Evolutionary conservation across 2,888 invertebrate species (phyloP).

Genomic region (Perithous albicinctus): DNA sequence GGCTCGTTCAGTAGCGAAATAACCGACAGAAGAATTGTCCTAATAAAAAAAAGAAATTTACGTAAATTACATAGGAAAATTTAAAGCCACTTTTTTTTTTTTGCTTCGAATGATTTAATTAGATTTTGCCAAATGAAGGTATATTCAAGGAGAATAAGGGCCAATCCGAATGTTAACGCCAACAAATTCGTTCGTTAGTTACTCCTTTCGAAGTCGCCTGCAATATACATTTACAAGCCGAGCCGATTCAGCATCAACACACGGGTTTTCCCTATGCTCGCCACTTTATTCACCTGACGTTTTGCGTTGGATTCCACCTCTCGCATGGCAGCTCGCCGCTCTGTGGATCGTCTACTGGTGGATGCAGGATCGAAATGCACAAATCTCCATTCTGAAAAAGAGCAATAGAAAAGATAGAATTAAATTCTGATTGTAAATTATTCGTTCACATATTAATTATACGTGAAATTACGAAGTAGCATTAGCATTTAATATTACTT

Average conservation of each 20-base stretch:
- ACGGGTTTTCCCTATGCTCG: constrained; percentile 4
- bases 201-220: constrained; percentile 8
- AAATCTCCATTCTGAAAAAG: constrained; percentile 96
- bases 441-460: background rate
- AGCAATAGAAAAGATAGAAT: constrained; percentile 55
- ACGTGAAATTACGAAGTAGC: background rate
- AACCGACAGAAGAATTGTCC: constrained; percentile 98
- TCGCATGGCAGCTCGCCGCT: constrained; percentile 99
- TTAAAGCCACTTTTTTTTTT: background rate
- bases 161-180: background rate
- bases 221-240: background rate
- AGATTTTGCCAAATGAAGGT: background rate
- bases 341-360: constrained; percentile 99
- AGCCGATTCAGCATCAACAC: background rate
- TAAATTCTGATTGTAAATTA: background rate
- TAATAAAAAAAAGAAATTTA: constrained; percentile 69
- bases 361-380: constrained; percentile 99
- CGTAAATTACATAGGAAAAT: background rate
- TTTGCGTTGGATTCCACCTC: constrained; percentile 99
- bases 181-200: background rate
- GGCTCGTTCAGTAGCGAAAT: constrained; percentile 99
- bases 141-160: background rate
- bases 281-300: constrained; percentile 88
- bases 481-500: too few species aligned
- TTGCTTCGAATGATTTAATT: background rate